A percentile compares a stretch with the other conserved stretches of the same genome.
Conservation (phyloP, 2,888 invertebrate genomes). For the Meliscaeva auricollis region DNA sequence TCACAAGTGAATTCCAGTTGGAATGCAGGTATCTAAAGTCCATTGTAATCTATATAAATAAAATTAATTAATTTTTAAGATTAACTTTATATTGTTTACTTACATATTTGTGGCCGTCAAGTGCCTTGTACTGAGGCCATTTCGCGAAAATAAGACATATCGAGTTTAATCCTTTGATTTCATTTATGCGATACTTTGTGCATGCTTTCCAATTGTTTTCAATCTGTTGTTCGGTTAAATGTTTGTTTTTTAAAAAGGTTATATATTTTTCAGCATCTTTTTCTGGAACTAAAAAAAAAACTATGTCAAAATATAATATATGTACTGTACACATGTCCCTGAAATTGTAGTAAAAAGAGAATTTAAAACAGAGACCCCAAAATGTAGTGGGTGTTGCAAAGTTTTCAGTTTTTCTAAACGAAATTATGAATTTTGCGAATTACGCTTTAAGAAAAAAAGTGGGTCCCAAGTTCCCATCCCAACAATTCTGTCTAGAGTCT, state of each 20-base stretch:
- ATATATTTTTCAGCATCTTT: conserved; percentile 5
- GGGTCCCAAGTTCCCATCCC: too few species aligned
- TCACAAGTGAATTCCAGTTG: neutral
- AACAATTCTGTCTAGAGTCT: too few species aligned
- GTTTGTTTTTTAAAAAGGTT: neutral
- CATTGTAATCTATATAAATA: conserved; percentile 6
- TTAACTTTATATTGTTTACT: neutral
- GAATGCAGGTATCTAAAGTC: conserved; percentile 9
- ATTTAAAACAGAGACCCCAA: too few species aligned
- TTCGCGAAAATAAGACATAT: neutral
- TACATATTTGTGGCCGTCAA: neutral
- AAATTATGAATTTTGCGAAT: too few species aligned
- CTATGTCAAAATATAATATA: too few species aligned
- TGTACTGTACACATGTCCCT: too few species aligned
- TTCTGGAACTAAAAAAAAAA: conserved; percentile 9
- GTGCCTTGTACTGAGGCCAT: conserved; percentile 13
- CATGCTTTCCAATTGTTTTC: neutral
- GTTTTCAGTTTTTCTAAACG: too few species aligned
- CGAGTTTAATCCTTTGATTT: neutral
- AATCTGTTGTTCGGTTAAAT: neutral
- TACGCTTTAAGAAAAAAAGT: too few species aligned
- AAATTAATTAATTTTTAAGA: neutral
- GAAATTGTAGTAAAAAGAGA: too few species aligned
- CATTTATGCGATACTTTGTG: neutral
- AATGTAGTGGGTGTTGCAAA: too few species aligned